Evolutionary conservation across 2,113 vertebrate species (phyloP).

Genomic region (Psittacula cyanocephala): DNA sequence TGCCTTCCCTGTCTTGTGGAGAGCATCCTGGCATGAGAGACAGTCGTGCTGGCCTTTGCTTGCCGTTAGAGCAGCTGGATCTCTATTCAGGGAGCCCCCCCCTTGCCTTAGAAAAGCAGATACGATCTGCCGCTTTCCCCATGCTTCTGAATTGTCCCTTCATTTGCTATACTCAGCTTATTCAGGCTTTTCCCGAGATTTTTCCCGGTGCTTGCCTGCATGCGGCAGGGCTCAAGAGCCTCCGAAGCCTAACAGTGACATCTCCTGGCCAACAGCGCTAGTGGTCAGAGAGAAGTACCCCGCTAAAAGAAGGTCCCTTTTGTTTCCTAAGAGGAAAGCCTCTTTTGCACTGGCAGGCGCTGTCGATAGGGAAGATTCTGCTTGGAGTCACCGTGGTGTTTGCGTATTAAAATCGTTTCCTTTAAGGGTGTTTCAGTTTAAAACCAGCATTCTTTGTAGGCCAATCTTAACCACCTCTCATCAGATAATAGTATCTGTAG

Average conservation of each 20-base stretch:
- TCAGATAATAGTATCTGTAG: background rate
- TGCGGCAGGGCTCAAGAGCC: background rate
- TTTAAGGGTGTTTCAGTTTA: background rate
- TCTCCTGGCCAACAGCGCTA: conserved; percentile 29
- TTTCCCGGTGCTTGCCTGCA: background rate
- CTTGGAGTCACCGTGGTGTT: background rate
- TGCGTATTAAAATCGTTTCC: background rate
- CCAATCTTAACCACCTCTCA: background rate
- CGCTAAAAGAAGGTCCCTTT: background rate
- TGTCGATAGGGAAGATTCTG: background rate
- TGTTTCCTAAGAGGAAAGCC: background rate
- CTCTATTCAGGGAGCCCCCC: background rate
- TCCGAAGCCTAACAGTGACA: conserved; percentile 53
- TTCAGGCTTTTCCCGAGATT: background rate
- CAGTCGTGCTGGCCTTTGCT: background rate
- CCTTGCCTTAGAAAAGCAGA: background rate
- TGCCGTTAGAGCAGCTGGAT: background rate
- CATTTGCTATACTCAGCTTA: background rate
- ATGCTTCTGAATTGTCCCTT: background rate
- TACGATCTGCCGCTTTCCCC: background rate
- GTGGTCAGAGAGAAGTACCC: background rate
- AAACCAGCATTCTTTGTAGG: background rate
- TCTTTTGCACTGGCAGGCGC: background rate
- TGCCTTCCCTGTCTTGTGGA: background rate
- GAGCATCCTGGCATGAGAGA: background rate